Conservation (phyloP, 2,113 vertebrate genomes). For the Steatornis caripensis region DNA sequence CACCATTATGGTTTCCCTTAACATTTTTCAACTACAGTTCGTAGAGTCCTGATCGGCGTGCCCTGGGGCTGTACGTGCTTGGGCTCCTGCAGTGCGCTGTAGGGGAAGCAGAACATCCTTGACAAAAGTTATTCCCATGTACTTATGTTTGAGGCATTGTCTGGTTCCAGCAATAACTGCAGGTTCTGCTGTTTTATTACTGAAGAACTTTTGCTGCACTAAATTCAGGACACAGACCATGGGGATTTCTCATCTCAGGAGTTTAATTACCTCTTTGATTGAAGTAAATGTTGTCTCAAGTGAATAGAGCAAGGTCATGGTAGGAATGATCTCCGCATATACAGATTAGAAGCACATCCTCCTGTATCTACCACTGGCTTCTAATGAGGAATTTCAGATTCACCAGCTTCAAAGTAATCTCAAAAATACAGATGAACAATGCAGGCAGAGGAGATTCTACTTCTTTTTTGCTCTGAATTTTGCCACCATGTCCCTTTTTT, state of each 20-base stretch:
- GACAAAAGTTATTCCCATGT: background rate
- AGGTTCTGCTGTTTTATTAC: background rate
- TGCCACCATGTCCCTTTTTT: background rate
- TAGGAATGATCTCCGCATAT: background rate
- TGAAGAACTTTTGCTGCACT: background rate
- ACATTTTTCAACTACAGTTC: background rate
- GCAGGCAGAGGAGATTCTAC: background rate
- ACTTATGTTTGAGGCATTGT: background rate
- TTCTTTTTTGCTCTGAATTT: background rate
- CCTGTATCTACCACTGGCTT: background rate
- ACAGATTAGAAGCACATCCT: background rate
- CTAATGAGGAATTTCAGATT: constrained; percentile 19
- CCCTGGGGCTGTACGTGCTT: background rate
- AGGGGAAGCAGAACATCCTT: background rate
- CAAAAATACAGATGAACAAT: background rate
- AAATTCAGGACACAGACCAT: background rate
- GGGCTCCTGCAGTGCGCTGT: background rate
- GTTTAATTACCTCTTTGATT: constrained; percentile 49
- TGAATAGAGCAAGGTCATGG: background rate
- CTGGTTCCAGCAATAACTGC: background rate
- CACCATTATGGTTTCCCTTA: background rate
- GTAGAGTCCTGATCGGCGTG: background rate
- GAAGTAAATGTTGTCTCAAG: constrained; percentile 25
- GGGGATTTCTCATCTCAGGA: constrained; percentile 10
- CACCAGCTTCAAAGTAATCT: constrained; percentile 10